Conservation (phyloP, 2,888 invertebrate genomes). For the Caenorhabditis doughertyi region DNA sequence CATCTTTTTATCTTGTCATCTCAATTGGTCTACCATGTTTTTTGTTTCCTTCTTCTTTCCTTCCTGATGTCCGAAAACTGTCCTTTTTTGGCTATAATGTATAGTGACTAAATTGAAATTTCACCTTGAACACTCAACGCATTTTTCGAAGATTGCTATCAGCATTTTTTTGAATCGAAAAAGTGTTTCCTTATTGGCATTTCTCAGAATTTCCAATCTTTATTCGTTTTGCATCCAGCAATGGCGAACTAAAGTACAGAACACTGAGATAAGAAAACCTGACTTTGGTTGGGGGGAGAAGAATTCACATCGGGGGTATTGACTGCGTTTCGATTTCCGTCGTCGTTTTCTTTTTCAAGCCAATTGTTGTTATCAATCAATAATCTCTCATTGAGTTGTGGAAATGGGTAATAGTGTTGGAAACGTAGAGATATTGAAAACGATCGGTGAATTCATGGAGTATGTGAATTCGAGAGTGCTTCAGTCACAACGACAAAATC, state of each 20-base stretch:
- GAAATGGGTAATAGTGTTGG: slow-evolving; percentile 51
- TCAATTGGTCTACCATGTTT: slow-evolving; percentile 26
- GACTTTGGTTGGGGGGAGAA: slow-evolving; percentile 15
- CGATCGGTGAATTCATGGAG: slow-evolving; percentile 40
- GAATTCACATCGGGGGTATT: slow-evolving; percentile 2
- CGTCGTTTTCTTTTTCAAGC: slow-evolving; percentile 26
- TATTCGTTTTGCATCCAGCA: not conserved
- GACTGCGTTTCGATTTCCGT: slow-evolving; percentile 9
- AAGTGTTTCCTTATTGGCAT: not conserved
- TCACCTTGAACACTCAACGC: slow-evolving; percentile 27
- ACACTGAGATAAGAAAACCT: slow-evolving; percentile 51
- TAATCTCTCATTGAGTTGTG: slow-evolving; percentile 43
- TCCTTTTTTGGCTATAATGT: not conserved
- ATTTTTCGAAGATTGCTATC: slow-evolving; percentile 6
- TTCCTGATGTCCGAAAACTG: not conserved
- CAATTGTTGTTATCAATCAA: slow-evolving; percentile 56
- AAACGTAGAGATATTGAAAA: slow-evolving; percentile 53
- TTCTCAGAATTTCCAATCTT: not conserved
- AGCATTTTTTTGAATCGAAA: not conserved
- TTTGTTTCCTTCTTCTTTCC: not conserved
- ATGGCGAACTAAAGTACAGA: slow-evolving; percentile 45
- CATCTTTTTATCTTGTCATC: slow-evolving; percentile 28
- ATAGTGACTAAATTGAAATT: not conserved
- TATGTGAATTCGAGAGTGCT: slow-evolving; percentile 45
- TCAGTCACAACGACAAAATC: slow-evolving; percentile 54